Evolutionary conservation across 2,113 vertebrate species (phyloP).

Genomic region (Epinephelus fuscoguttatus): DNA sequence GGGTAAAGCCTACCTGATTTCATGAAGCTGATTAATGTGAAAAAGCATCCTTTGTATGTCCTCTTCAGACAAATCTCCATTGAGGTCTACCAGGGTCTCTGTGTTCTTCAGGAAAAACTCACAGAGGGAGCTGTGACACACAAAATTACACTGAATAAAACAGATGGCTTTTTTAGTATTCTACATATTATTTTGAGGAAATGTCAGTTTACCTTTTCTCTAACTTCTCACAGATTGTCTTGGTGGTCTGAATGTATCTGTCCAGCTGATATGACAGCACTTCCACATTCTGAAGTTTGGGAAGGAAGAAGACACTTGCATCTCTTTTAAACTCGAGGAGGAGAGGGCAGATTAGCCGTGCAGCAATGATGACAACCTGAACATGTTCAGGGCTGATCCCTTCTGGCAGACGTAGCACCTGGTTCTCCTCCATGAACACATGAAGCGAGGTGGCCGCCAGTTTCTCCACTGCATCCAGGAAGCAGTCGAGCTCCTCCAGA

Average conservation of each 20-base stretch:
- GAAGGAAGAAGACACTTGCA: constrained; percentile 64
- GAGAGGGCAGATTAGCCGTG: constrained; percentile 60
- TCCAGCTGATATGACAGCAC: constrained; percentile 76
- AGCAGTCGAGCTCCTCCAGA: constrained; percentile 69
- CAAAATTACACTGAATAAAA: background rate
- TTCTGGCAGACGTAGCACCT: constrained; percentile 45
- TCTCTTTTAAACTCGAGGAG: constrained; percentile 79
- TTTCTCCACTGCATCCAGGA: constrained; percentile 82
- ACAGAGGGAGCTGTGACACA: constrained; percentile 45
- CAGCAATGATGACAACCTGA: constrained; percentile 49
- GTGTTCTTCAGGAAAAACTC: background rate
- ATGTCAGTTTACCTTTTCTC: constrained; percentile 49
- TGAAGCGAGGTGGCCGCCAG: constrained; percentile 79
- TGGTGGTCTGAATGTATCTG: constrained; percentile 69
- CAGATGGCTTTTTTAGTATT: background rate
- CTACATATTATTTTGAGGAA: background rate
- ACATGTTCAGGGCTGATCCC: constrained; percentile 42
- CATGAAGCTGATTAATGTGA: constrained; percentile 43
- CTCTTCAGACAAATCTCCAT: constrained; percentile 53
- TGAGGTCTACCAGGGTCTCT: constrained; percentile 22
- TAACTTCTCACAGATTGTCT: constrained; percentile 67
- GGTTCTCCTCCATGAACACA: constrained; percentile 67
- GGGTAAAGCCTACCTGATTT: constrained; percentile 55
- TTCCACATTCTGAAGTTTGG: constrained; percentile 70
- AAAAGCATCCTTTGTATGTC: constrained; percentile 61